Conservation (phyloP, 2,888 invertebrate genomes). For the Drepanosiphum platanoidis region DNA sequence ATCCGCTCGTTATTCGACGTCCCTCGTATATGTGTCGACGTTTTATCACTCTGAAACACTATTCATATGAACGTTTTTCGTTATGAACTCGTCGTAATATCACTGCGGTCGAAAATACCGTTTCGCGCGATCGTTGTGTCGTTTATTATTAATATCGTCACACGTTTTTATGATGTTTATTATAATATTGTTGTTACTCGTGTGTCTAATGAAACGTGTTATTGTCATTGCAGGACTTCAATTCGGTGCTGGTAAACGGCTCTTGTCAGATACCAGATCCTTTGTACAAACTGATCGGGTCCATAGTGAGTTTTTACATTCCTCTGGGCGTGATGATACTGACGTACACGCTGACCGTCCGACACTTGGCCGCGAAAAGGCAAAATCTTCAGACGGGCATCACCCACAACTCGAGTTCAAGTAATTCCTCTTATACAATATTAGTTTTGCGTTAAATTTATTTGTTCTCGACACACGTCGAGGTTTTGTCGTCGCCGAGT, state of each 20-base stretch:
- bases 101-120: no score
- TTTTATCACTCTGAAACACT: no score
- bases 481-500: not conserved
- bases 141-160: no score
- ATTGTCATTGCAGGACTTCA: conserved; percentile 77
- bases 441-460: not conserved
- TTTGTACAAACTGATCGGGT: conserved; percentile 90
- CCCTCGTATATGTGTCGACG: no score
- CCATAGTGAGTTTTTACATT: conserved; percentile 95
- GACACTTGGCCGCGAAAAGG: conserved; percentile 83
- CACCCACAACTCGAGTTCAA: conserved; percentile 30
- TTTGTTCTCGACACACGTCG: not conserved
- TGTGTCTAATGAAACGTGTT: not conserved
- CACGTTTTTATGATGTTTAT: no score
- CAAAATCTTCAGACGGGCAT: conserved; percentile 73
- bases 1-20: no score
- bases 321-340: conserved; percentile 93
- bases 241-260: conserved; percentile 83
- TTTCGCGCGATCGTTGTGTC: no score
- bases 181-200: no score
- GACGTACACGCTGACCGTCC: conserved; percentile 92
- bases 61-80: no score
- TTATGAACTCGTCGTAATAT: no score
- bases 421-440: not conserved
- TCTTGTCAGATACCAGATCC: conserved; percentile 89